Percentiles rank a stretch among this genome's conserved stretches.
Conservation (phyloP, 1,140 invertebrate genomes). For the Gryon sp. region DNA sequence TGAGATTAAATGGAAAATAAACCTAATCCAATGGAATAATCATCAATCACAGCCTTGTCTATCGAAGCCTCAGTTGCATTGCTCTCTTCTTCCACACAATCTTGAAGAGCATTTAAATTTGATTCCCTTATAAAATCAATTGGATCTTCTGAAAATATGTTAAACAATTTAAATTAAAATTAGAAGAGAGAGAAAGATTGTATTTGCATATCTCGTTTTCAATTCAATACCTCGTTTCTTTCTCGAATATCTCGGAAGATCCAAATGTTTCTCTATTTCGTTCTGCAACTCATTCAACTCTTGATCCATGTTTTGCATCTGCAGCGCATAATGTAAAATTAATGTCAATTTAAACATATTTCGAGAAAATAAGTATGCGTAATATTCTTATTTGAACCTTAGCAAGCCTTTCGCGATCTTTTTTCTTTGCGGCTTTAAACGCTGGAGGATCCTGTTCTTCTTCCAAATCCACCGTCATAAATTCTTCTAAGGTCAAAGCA, state of each 20-base stretch:
- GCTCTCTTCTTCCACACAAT: conserved; percentile 71
- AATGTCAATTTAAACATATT: not conserved
- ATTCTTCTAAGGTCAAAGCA: conserved; percentile 95
- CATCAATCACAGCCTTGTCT: conserved; percentile 32
- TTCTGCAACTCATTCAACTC: conserved; percentile 86
- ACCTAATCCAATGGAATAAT: conserved; percentile 67
- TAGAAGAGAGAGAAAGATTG: too few species aligned
- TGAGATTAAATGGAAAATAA: not conserved
- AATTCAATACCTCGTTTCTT: conserved; percentile 75
- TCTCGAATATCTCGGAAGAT: conserved; percentile 80
- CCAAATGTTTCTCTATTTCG: conserved; percentile 88
- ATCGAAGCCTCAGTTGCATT: conserved; percentile 25
- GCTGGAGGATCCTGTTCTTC: conserved; percentile 98
- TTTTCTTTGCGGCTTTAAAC: conserved; percentile 93
- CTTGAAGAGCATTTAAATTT: conserved; percentile 80
- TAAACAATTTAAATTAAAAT: too few species aligned
- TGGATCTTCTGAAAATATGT: conserved; percentile 8
- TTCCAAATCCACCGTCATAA: conserved; percentile 97
- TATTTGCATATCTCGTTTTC: too few species aligned
- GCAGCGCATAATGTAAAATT: conserved; percentile 12
- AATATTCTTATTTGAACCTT: conserved; percentile 78
- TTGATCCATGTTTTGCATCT: conserved; percentile 76
- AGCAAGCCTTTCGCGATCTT: conserved; percentile 89
- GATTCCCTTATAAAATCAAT: conserved; percentile 78
- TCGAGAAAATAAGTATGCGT: not conserved